Evolutionary conservation across 2,113 vertebrate species (phyloP), one percentile per base, ranked within the genome.

Genomic region (Pleuronectes platessa): DNA sequence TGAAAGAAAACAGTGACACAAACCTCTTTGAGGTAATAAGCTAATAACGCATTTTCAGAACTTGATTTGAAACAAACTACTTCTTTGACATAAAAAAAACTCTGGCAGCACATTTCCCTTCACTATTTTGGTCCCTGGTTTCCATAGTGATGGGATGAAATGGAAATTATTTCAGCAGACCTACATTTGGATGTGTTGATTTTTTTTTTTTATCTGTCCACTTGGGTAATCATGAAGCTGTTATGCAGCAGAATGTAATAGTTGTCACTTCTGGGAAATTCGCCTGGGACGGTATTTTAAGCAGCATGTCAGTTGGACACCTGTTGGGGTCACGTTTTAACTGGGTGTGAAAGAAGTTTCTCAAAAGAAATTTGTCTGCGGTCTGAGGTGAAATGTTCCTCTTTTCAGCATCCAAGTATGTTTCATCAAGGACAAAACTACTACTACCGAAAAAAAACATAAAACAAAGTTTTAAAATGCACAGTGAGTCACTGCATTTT

Each of bases 61-160:
- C 62, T 71, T 68, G 2, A 56, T 80, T 74, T n/a, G 15, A 67
- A 66, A 69, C 27, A 2, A 78, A 82, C 10, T 56, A 67, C 69
- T 74, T 78, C 65, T 58, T 77, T 70, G 47, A 56, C 37, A 66
- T 69, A 24, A 68, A 60, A 60, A 58, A 68, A 35, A 26, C 66
- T 62, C 58, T 78, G 68, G 74, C 79, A 79, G 73, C 62, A 71
- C 63, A 79, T 82, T 79, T 79, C 68, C 54, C n/a, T 72, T 72
- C 64, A 81, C 81, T 83, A 79, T 84, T 88, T 85, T 84, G 61
- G 86, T 86, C 81, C 76, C 20, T 81, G 79, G 89, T 92, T 92
- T 89, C 89, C 85, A 92, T 92, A 88, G 90, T 21, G 75, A 90
- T 90, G 60, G 66, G 68, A 72, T 81, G 71, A 83, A 86, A 84